Base-by-base conservation (phyloP, 2,797 vertebrate species). In the Cryptoblepharus egeriae region DNA sequence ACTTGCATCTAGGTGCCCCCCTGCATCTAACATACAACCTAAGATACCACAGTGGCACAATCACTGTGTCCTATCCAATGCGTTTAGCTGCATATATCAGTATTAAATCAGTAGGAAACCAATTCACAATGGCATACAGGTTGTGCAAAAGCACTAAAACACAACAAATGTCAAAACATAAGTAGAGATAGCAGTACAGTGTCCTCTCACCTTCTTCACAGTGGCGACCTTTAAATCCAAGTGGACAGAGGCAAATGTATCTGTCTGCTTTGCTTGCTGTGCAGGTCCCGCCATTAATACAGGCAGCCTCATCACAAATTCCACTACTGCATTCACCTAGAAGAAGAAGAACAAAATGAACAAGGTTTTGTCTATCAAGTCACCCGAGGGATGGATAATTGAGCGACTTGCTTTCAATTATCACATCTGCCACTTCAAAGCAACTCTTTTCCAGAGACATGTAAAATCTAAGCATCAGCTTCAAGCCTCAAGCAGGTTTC, bases 161-260 rank as follows among this genome's bases (percentile, higher is more conserved):
- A 28, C 39, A 35, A 0, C 1, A 3, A 84, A 26, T 15, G 2
- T 0, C 52, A 86, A 49, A 5, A 73, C 0, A 13, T 8, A 79
- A 35, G 55, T 69, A 81, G 55, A 82, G 73, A 87, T 2, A n/a
- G 22, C 28, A n/a, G 15, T 8, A n/a, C 57, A 85, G 26, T 5
- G 55, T 61, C 28, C 69, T 84, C 97, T 97, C 93, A 99, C 98
- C 97, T 67, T 98, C 96, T 90, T 99, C 97, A 0, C 98, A 99
- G 49, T 98, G 97, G 6, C 93, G 89, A 45, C 98, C 98, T 91
- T 94, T 96, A 95, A 97, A 99, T 80, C 98, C 98, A 2, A 99
- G 96, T 1, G 97, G 97, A 84, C 98, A 99, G 84, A 99, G 96
- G 83, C 98, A 99, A 88, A 99, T 97, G 91, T 96, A 99, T 28